These are phyloP conservation scores for Drosophila bunnanda DNA, from an alignment of 2,888 invertebrate species.

Conservation along the genomic window DNA sequence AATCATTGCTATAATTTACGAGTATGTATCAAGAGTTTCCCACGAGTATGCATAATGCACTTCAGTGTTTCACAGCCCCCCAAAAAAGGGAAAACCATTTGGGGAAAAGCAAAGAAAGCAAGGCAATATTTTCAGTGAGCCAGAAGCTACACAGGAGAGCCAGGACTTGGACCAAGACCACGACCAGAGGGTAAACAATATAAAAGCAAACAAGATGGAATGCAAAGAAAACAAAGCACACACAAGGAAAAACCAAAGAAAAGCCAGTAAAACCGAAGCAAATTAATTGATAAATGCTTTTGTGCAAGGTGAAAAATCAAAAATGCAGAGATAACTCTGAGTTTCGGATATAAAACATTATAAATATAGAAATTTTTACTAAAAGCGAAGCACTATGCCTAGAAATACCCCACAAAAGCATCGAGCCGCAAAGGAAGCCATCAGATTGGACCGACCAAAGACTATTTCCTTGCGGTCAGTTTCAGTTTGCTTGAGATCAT, in stretches of 20 bases:
- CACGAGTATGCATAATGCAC: constrained; percentile 1
- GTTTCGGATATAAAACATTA: neutral
- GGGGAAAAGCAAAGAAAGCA: neutral
- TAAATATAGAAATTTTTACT: neutral
- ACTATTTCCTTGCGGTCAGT: constrained; percentile 30
- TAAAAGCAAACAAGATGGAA: constrained; percentile 23
- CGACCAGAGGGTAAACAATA: constrained; percentile 31
- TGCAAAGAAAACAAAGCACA: constrained; percentile 19
- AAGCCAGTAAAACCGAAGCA: constrained; percentile 15
- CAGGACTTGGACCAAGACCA: neutral
- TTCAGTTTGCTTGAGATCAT: constrained; percentile 46
- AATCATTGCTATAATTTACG: constrained; percentile 11
- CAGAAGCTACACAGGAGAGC: neutral
- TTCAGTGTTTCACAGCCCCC: neutral
- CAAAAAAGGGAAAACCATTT: constrained; percentile 5
- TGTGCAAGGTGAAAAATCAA: neutral
- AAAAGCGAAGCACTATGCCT: too few species aligned
- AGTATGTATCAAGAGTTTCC: neutral
- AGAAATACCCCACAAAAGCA: constrained; percentile 4
- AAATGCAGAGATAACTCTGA: neutral
- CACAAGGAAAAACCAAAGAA: neutral
- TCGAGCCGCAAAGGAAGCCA: constrained; percentile 17
- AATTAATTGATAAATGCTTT: constrained; percentile 43
- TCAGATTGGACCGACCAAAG: constrained; percentile 13
- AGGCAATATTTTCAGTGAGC: neutral